Evolutionary conservation across 2,888 invertebrate species (phyloP).

Genomic region (Tinea semifulvella): DNA sequence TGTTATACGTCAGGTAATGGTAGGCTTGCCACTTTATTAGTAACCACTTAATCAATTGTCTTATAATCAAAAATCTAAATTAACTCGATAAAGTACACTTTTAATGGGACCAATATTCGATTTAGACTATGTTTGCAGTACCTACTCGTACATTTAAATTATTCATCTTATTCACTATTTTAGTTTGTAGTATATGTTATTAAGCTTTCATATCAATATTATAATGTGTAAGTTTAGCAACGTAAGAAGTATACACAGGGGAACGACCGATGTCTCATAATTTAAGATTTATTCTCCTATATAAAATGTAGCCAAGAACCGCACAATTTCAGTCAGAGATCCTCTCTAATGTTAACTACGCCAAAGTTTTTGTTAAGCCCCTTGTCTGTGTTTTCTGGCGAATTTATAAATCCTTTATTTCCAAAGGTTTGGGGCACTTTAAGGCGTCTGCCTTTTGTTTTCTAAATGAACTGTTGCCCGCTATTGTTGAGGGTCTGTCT

Average conservation of each 20-base stretch:
- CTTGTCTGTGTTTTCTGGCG: constrained; percentile 2
- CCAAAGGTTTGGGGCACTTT: constrained; percentile 5
- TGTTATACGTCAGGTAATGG: no score
- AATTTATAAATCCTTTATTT: constrained; percentile 13
- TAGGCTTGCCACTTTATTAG: no score
- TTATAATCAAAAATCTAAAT: no score
- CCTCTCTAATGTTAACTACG: background rate
- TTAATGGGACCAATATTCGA: no score
- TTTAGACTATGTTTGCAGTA: no score
- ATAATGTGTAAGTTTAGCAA: background rate
- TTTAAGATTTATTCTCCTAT: background rate
- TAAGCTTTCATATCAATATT: no score
- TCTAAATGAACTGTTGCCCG: constrained; percentile 14
- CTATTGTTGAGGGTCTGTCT: constrained; percentile 14
- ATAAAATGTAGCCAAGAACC: constrained; percentile 3
- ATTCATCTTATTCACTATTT: no score
- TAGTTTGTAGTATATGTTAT: no score
- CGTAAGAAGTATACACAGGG: background rate
- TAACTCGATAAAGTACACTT: no score
- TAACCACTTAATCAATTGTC: no score
- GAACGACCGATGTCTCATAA: background rate
- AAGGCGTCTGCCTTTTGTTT: constrained; percentile 13
- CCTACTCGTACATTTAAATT: no score
- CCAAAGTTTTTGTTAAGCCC: background rate
- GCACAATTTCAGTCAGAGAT: background rate